A percentile compares a stretch with the other conserved stretches of the same genome.
Evolutionary conservation across 1,140 invertebrate genomes (phyloP).

Genomic region (Drosophila malerkotliana): DNA sequence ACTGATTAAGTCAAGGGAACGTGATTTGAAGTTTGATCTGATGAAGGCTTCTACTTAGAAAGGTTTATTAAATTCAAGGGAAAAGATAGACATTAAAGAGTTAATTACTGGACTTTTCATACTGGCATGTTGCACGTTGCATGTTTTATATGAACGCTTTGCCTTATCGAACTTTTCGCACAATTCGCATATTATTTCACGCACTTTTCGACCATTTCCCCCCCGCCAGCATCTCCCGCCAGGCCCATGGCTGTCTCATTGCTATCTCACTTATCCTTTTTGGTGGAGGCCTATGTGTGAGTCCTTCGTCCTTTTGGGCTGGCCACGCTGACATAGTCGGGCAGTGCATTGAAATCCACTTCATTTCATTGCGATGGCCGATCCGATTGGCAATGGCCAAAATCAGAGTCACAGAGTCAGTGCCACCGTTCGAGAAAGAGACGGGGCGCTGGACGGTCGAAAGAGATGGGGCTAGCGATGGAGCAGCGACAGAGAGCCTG

Average conservation of each 20-base stretch:
- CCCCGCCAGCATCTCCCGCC: neutral
- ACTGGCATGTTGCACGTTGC: no score
- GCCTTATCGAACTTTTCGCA: slow-evolving; percentile 65
- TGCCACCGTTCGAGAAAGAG: slow-evolving; percentile 1
- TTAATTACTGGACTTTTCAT: neutral
- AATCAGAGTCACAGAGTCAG: slow-evolving; percentile 36
- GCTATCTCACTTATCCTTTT: slow-evolving; percentile 38
- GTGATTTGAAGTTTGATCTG: slow-evolving; percentile 62
- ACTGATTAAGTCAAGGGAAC: slow-evolving; percentile 69
- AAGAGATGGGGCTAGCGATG: slow-evolving; percentile 10
- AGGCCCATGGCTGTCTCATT: no score
- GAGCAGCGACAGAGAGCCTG: slow-evolving; percentile 16
- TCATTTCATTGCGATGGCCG: slow-evolving; percentile 62
- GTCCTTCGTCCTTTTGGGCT: slow-evolving; percentile 18
- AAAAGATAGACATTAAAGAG: neutral
- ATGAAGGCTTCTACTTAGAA: slow-evolving; percentile 8
- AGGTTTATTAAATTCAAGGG: no score
- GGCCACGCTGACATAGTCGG: slow-evolving; percentile 48
- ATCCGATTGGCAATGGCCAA: slow-evolving; percentile 50
- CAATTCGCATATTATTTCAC: slow-evolving; percentile 75
- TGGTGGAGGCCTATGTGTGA: slow-evolving; percentile 1
- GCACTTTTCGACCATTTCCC: slow-evolving; percentile 34
- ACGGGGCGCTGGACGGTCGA: slow-evolving; percentile 5
- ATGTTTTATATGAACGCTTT: slow-evolving; percentile 1
- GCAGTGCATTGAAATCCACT: slow-evolving; percentile 79